phyloP scores from a whole-genome alignment of 2,113 vertebrate genomes.

The Orycteropus afer region DNA sequence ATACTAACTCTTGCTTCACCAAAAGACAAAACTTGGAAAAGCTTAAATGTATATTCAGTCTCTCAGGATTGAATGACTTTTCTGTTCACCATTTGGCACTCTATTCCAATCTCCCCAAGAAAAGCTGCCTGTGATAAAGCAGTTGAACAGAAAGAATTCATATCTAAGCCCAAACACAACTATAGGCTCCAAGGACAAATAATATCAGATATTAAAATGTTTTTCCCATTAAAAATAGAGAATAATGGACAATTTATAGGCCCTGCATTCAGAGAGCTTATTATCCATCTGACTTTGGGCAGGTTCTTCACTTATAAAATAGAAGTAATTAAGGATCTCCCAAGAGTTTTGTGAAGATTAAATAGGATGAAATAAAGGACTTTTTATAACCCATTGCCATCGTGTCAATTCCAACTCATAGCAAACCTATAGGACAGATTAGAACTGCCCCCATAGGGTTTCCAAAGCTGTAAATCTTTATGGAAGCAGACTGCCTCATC shows the following conservation, averaged over 20 bases:
- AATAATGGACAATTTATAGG: neutral
- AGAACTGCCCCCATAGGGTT: too few relatives aligned
- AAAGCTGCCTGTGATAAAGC: neutral
- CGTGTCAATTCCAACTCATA: too few relatives aligned
- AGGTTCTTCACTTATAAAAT: neutral
- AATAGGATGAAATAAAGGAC: slow-evolving; percentile 48
- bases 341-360: slow-evolving; percentile 37
- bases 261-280: neutral
- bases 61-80: neutral
- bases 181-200: slow-evolving; percentile 30
- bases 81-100: neutral
- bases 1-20: neutral
- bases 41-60: neutral
- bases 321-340: neutral
- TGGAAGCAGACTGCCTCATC: too few relatives aligned
- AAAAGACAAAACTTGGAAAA: neutral
- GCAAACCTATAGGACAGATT: too few relatives aligned
- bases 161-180: neutral
- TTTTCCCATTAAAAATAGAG: neutral
- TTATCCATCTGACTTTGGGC: neutral
- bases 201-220: neutral
- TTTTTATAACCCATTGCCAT: too few relatives aligned
- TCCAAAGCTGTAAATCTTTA: too few relatives aligned
- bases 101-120: neutral
- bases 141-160: neutral